These are phyloP conservation scores for Brachyhypopomus occidentalis DNA, from an alignment of 2,113 vertebrate species.

Conservation along the genomic window DNA sequence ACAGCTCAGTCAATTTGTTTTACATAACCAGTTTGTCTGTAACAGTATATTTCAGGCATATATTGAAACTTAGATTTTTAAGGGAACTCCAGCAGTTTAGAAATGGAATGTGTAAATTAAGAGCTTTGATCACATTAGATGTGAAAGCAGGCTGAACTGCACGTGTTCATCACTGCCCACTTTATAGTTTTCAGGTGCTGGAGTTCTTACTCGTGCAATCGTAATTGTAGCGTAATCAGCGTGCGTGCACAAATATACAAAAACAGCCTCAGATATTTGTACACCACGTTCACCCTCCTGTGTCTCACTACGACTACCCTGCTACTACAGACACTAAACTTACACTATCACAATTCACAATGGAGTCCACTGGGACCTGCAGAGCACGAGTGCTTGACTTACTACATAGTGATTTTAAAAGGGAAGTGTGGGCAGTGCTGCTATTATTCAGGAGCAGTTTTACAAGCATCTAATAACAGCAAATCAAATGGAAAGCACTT, in stretches of 20 bases:
- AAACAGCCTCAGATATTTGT: neutral
- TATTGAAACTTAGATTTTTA: neutral
- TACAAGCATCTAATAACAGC: constrained; percentile 15
- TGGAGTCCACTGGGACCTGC: neutral
- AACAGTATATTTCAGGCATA: neutral
- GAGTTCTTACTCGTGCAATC: neutral
- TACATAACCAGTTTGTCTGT: neutral
- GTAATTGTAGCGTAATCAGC: neutral
- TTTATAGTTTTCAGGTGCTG: neutral
- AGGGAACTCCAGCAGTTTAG: neutral
- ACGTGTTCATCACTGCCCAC: neutral
- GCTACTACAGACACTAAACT: constrained; percentile 20
- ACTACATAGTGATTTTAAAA: constrained; percentile 26
- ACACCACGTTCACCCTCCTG: neutral
- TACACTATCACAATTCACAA: constrained; percentile 28
- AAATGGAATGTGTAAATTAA: neutral
- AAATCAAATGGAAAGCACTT: neutral
- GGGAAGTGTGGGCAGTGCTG: constrained; percentile 23
- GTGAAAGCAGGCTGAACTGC: neutral
- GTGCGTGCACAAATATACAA: neutral
- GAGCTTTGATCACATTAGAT: neutral
- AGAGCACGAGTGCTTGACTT: constrained; percentile 21
- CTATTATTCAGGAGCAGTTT: constrained; percentile 37
- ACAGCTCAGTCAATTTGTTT: neutral
- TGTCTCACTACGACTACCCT: too few relatives aligned